Percentiles rank a stretch among this genome's conserved stretches.
Conservation (phyloP, 2,113 vertebrate species). For the Plectropomus leopardus region DNA sequence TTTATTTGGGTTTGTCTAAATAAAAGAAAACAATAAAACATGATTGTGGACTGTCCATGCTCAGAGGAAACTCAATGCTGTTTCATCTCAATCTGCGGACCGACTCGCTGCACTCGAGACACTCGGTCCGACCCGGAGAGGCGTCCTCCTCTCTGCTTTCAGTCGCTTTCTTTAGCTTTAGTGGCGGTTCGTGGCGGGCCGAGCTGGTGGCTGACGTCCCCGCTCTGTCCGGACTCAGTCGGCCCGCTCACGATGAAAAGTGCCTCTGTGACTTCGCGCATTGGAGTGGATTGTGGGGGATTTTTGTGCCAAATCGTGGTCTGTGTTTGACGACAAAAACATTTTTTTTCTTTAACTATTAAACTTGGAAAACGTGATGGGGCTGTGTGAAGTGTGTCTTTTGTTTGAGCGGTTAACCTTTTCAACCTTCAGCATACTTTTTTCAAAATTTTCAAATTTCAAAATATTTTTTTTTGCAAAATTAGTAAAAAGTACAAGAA, state of each 20-base stretch:
- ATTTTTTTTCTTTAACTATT: conserved; percentile 62
- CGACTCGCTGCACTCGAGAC: neutral
- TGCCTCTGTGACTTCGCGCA: conserved; percentile 55
- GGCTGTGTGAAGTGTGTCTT: conserved; percentile 33
- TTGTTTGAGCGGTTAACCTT: too few species aligned
- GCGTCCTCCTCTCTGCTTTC: neutral
- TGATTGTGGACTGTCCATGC: conserved; percentile 63
- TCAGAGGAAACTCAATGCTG: conserved; percentile 26
- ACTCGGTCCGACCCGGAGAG: neutral
- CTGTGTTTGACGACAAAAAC: conserved; percentile 51
- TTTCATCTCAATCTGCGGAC: conserved; percentile 19
- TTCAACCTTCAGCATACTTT: too few species aligned
- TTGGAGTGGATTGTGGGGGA: conserved; percentile 38
- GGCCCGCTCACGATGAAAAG: too few species aligned
- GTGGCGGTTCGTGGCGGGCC: neutral
- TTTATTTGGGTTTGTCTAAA: conserved; percentile 99
- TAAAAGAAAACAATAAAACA: conserved; percentile 93
- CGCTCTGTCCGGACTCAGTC: too few species aligned
- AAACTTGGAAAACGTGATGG: conserved; percentile 56
- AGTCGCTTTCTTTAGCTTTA: conserved; percentile 14
- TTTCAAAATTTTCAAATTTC: too few species aligned
- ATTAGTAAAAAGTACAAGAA: too few species aligned
- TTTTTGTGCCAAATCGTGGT: conserved; percentile 67
- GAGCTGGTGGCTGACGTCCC: neutral
- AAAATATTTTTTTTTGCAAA: too few species aligned